Conservation (phyloP, 2,888 invertebrate genomes). For the Caenorhabditis imperialis region DNA sequence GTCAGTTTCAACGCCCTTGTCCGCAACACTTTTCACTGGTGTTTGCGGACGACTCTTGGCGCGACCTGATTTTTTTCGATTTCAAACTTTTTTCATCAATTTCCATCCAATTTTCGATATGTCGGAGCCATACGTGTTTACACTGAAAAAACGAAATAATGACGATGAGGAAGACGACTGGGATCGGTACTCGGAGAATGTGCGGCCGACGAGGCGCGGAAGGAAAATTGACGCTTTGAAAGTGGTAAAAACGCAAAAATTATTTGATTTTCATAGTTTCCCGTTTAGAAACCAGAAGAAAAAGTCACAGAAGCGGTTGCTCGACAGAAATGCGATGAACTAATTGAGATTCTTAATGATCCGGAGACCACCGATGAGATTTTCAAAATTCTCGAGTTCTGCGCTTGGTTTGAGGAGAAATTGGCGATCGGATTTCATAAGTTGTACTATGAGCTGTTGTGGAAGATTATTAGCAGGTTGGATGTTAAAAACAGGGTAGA, state of each 20-base stretch:
- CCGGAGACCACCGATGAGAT: conserved; percentile 22
- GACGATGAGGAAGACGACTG: conserved; percentile 54
- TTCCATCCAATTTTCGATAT: conserved; percentile 1
- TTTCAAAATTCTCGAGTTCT: conserved; percentile 48
- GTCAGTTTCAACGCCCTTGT: too few species aligned
- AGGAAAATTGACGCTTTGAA: conserved; percentile 55
- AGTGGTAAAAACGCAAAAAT: conserved; percentile 19
- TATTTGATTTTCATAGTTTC: background rate
- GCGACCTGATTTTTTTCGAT: too few species aligned
- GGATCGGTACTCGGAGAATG: conserved; percentile 62
- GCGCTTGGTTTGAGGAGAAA: conserved; percentile 65
- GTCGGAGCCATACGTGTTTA: conserved; percentile 45
- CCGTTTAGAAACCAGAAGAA: conserved; percentile 35
- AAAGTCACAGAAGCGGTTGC: conserved; percentile 38
- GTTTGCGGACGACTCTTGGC: too few species aligned
- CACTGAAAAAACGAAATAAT: conserved; percentile 34
- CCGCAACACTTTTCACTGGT: too few species aligned
- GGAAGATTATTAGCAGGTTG: conserved; percentile 59
- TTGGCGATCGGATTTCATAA: conserved; percentile 61
- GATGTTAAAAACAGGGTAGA: background rate
- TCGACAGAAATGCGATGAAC: conserved; percentile 28
- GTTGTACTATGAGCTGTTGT: conserved; percentile 59
- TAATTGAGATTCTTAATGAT: conserved; percentile 14
- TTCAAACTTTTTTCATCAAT: background rate
- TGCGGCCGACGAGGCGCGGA: conserved; percentile 58